Conservation (phyloP, 2,888 invertebrate species). For the Lepidochrysops patricia region DNA sequence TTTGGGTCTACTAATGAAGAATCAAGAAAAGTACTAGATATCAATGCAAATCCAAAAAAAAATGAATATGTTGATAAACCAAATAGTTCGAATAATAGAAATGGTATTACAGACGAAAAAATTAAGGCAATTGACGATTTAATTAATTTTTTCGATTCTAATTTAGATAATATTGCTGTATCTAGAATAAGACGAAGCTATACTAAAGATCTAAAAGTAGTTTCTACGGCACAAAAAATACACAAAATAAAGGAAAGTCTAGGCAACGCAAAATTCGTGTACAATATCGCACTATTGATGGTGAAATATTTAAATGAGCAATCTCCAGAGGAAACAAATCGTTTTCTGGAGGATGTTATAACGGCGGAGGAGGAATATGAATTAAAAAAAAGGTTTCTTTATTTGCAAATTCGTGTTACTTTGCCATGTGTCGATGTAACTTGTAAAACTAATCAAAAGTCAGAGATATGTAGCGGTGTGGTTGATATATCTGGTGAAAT, state of each 20-base stretch:
- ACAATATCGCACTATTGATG: slow-evolving; percentile 40
- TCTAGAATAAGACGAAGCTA: slow-evolving; percentile 45
- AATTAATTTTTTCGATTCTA: slow-evolving; percentile 53
- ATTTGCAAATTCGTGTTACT: slow-evolving; percentile 43
- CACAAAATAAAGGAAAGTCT: slow-evolving; percentile 42
- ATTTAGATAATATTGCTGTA: slow-evolving; percentile 30
- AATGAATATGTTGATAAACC: slow-evolving; percentile 21
- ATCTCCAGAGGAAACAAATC: slow-evolving; percentile 41
- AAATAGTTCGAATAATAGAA: slow-evolving; percentile 31
- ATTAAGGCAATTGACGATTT: slow-evolving; percentile 61
- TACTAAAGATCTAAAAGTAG: slow-evolving; percentile 38
- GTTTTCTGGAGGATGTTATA: slow-evolving; percentile 41
- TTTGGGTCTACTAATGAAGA: slow-evolving; percentile 30
- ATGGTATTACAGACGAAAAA: slow-evolving; percentile 43
- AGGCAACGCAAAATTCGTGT: slow-evolving; percentile 41
- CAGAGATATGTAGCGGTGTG: slow-evolving; percentile 71
- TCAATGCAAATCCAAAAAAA: slow-evolving; percentile 22
- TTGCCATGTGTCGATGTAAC: slow-evolving; percentile 42
- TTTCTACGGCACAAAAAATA: slow-evolving; percentile 40
- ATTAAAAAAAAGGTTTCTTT: slow-evolving; percentile 40
- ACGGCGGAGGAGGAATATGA: slow-evolving; percentile 50
- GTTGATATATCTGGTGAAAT: slow-evolving; percentile 53
- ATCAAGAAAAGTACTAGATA: slow-evolving; percentile 28
- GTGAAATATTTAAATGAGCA: slow-evolving; percentile 52
- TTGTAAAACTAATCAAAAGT: slow-evolving; percentile 43